Evolutionary conservation across 2,113 vertebrate genomes (phyloP).

Genomic region (Eclectus roratus): DNA sequence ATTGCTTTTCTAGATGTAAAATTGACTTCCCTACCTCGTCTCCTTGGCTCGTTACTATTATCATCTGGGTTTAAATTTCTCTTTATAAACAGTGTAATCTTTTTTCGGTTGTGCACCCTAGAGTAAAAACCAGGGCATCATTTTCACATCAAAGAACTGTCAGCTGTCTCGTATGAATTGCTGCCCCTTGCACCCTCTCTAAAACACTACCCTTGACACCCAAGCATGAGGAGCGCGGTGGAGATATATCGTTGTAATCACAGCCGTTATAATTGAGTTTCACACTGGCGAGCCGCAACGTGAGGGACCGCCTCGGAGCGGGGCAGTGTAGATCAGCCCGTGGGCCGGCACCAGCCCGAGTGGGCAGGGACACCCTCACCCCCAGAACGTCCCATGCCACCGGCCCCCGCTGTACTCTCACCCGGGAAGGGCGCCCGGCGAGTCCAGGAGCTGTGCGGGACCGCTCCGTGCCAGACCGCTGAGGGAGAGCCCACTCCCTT

Average conservation of each 20-base stretch:
- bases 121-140: slow-evolving; percentile 16
- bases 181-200: slow-evolving; percentile 30
- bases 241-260: slow-evolving; percentile 52
- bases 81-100: slow-evolving; percentile 41
- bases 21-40: background rate
- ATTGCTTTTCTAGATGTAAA: background rate
- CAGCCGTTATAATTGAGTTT: slow-evolving; percentile 10
- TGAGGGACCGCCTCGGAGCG: background rate
- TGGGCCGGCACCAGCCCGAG: background rate
- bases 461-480: fast-evolving
- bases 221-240: background rate
- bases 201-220: slow-evolving; percentile 62
- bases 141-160: slow-evolving; percentile 63
- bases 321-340: background rate
- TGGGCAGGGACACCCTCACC: background rate
- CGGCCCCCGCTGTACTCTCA: background rate
- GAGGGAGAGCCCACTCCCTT: fast-evolving
- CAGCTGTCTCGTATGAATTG: slow-evolving; percentile 39
- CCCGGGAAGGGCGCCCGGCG: background rate
- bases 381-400: background rate
- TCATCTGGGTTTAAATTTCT: slow-evolving; percentile 44
- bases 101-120: background rate
- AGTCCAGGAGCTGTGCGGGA: background rate
- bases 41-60: slow-evolving; percentile 47
- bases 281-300: background rate